These are phyloP conservation scores for Papilio helenus DNA, from an alignment of 1,140 invertebrate species.

Conservation along the genomic window DNA sequence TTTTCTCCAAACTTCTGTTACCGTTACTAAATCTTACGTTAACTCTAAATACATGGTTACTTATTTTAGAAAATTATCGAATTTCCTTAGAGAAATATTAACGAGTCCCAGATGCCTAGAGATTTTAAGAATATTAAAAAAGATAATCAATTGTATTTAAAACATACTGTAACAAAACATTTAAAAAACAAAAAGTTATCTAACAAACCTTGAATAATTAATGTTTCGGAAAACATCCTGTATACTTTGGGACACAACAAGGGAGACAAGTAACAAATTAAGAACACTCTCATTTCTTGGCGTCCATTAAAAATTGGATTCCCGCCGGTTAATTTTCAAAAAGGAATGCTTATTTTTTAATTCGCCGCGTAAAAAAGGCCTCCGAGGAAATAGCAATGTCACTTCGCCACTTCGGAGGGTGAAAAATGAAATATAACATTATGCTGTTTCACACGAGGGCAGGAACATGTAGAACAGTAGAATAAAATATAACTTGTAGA, in stretches of 20 bases:
- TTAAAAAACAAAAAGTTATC: neutral
- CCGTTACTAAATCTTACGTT: too few relatives aligned
- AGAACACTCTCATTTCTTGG: constrained; percentile 27
- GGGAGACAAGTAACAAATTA: constrained; percentile 29
- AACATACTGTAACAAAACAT: neutral
- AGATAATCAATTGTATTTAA: neutral
- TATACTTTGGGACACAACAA: neutral
- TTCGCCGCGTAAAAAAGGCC: constrained; percentile 11
- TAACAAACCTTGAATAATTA: constrained; percentile 31
- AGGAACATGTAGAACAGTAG: neutral
- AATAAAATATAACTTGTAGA: too few relatives aligned
- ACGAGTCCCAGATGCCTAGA: neutral
- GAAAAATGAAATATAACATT: constrained; percentile 31
- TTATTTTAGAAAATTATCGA: neutral
- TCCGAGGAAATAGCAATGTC: constrained; percentile 26
- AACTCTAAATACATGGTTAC: too few relatives aligned
- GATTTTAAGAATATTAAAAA: neutral
- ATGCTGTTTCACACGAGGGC: neutral
- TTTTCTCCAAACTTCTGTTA: neutral
- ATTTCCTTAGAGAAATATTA: neutral
- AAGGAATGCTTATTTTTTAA: constrained; percentile 22
- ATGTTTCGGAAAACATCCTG: constrained; percentile 22
- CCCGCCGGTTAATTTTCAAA: constrained; percentile 34
- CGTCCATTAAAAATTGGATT: constrained; percentile 38
- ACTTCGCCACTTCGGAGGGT: constrained; percentile 17